phyloP scores from a whole-genome alignment of 2,113 vertebrate species.

The Micronycteris hirsuta region DNA sequence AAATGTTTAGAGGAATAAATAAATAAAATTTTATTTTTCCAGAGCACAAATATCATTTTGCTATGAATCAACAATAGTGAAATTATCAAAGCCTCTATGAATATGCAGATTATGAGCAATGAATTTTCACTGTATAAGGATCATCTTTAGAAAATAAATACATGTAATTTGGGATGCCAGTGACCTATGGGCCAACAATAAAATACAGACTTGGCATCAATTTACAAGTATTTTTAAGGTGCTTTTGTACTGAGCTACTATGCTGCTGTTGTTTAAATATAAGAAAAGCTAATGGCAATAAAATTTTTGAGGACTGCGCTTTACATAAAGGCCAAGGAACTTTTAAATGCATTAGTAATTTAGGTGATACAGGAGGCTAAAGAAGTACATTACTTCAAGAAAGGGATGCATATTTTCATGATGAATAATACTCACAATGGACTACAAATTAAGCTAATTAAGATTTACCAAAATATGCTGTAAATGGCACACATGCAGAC shows the following conservation, averaged over 20 bases:
- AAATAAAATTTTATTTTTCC: not conserved
- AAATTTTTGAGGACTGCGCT: not conserved
- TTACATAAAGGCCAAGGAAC: not conserved
- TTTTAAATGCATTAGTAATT: not conserved
- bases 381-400: not conserved
- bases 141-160: not conserved
- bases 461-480: not conserved
- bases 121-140: not conserved
- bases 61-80: not conserved
- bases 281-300: not conserved
- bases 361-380: not conserved
- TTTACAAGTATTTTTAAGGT: not conserved
- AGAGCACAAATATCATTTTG: not conserved
- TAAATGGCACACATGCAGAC: not conserved
- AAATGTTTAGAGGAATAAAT: not conserved
- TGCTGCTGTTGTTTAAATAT: not conserved
- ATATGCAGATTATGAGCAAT: not conserved
- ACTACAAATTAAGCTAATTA: not conserved
- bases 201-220: not conserved
- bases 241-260: not conserved
- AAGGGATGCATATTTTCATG: not conserved
- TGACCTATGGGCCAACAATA: not conserved
- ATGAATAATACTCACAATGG: not conserved
- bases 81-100: not conserved
- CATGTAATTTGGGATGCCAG: not conserved